phyloP scores from a whole-genome alignment of 92 coral and sea anemone genomes.

The Bergia puertoricense region DNA sequence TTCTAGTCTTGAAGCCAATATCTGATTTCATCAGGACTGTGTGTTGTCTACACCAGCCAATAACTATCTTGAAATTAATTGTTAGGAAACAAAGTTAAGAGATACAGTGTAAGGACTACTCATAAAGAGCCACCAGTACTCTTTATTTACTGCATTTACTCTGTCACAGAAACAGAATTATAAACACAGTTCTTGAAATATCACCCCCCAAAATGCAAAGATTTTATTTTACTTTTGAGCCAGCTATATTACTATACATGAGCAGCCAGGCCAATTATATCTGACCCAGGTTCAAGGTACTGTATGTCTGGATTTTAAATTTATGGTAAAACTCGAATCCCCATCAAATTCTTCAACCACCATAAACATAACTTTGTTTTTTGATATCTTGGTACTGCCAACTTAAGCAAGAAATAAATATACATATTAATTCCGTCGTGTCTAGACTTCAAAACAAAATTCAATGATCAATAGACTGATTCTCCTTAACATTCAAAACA shows the following conservation, averaged over 20 bases:
- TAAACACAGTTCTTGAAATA: neutral
- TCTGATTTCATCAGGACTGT: neutral
- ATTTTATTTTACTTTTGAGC: no score
- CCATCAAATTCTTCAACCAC: no score
- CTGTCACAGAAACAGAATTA: neutral
- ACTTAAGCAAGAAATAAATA: neutral
- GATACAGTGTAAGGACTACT: neutral
- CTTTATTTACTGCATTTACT: neutral
- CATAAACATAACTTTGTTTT: neutral
- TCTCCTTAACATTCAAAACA: constrained; percentile 24
- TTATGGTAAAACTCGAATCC: no score
- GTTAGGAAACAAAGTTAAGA: neutral
- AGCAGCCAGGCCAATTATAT: no score
- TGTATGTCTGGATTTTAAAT: neutral
- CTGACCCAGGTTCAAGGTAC: no score
- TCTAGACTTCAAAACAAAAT: constrained; percentile 3
- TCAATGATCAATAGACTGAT: constrained; percentile 9
- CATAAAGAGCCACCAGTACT: neutral
- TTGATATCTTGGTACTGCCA: neutral
- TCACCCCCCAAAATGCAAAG: neutral
- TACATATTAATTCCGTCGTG: neutral
- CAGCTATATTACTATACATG: no score
- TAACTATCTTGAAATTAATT: neutral
- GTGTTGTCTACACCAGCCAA: neutral
- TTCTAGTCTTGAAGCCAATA: neutral